Evolutionary conservation across 1,140 invertebrate genomes (phyloP).

Genomic region (Lycorma delicatula): DNA sequence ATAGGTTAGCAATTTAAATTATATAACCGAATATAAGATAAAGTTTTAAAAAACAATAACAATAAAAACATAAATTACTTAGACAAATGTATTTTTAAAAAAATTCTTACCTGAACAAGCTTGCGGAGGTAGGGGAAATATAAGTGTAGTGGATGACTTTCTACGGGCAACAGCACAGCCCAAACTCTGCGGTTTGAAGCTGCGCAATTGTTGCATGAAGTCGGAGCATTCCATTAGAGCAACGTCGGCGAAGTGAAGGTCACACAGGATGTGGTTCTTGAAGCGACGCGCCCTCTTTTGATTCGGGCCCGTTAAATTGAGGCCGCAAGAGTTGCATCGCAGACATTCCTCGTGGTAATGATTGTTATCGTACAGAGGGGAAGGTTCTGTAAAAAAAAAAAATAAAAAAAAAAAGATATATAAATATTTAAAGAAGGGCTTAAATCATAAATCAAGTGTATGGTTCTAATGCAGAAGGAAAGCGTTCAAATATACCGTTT

Average conservation of each 20-base stretch:
- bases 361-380: conserved; percentile 85
- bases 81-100: background rate
- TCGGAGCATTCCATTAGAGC: conserved; percentile 92
- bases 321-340: conserved; percentile 85
- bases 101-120: conserved; percentile 74
- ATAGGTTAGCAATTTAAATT: no score
- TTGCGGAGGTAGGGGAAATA: conserved; percentile 87
- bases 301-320: conserved; percentile 85
- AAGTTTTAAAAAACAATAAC: no score
- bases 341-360: conserved; percentile 94
- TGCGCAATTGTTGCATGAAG: conserved; percentile 91
- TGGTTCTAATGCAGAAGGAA: no score
- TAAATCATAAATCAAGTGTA: no score
- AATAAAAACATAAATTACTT: no score
- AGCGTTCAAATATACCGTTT: no score
- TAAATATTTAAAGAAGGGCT: no score
- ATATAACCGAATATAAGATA: no score
- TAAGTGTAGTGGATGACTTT: conserved; percentile 87
- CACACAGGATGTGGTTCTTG: conserved; percentile 81
- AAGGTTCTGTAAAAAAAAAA: conserved; percentile 74
- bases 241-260: conserved; percentile 86
- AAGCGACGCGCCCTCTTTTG: conserved; percentile 68
- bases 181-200: conserved; percentile 89
- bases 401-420: no score
- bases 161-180: conserved; percentile 86